Base-by-base conservation (phyloP, 2,113 vertebrate genomes). In the Brachyistius frenatus region DNA sequence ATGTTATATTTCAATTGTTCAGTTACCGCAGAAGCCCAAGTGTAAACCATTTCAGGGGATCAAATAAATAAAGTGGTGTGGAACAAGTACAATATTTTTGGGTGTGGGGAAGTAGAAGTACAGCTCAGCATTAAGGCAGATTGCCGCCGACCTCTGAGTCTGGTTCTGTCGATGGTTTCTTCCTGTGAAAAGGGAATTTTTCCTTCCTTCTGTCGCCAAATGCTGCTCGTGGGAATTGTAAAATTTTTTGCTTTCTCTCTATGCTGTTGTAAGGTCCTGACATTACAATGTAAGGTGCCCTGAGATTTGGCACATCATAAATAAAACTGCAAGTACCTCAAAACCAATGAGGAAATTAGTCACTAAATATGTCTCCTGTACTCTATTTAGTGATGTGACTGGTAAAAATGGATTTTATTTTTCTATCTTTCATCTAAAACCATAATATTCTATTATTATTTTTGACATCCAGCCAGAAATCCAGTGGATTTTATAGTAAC, bases 391-490 rank as follows among this genome's bases (percentile, higher is more conserved):
- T 37, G 16, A 32, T 32, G 23, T 31, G 4, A 36, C 10, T 1
- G 2, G n/a, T 11, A 30, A 47, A 49, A 61, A 36, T 1, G 0
- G 3, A 68, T 33, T 61, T 46, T 53, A 35, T 60, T 23, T 68
- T 73, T 63, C n/a, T 80, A 73, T 69, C 9, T 64, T 58, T 70
- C 52, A 15, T 74, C 32, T 36, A 64, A 52, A 66, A 56, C 31
- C 14, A 52, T 6, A 68, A 68, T 61, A 35, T 74, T 54, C 32
- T 57, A 46, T 49, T 41, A 80, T 86, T 83, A 73, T 80, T 84
- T 86, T 74, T 71, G 60, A 88, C 72, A 74, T 57, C 2, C 60
- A 61, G 37, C 14, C 15, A 68, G 30, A 83, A 82, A 80, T 76
- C 57, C 76, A 5, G 2, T 49, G 52, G 68, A 71, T 67, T 86